phyloP scores from a whole-genome alignment of 2,113 vertebrate species.

The Coracopsis vasa region DNA sequence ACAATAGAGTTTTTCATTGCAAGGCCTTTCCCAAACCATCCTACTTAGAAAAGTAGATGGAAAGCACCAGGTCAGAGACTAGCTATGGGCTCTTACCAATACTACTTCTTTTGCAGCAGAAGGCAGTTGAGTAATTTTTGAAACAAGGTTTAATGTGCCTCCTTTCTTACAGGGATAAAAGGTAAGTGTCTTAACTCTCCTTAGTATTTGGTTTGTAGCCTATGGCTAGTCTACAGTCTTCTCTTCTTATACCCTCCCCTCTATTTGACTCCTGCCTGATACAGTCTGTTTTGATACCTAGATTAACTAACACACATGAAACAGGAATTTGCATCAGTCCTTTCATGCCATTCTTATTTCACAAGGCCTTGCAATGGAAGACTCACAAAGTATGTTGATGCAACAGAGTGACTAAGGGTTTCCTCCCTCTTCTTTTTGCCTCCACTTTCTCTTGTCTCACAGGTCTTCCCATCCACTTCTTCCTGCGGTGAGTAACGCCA shows the following conservation, averaged over 20 bases:
- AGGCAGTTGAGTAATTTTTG: conserved; percentile 49
- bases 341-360: background rate
- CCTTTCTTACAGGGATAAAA: conserved; percentile 42
- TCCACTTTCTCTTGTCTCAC: conserved; percentile 70
- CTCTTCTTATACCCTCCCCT: conserved; percentile 13
- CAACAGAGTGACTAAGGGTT: conserved; percentile 86
- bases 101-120: conserved; percentile 69
- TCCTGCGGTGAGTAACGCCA: conserved; percentile 78
- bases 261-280: conserved; percentile 30
- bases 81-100: conserved; percentile 79
- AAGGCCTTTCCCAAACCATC: conserved; percentile 76
- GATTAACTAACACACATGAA: background rate
- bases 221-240: conserved; percentile 70
- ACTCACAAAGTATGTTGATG: conserved; percentile 74
- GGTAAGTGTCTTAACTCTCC: conserved; percentile 56
- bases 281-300: background rate
- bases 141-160: background rate
- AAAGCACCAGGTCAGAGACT: conserved; percentile 75
- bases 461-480: conserved; percentile 72
- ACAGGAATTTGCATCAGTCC: background rate
- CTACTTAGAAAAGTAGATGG: conserved; percentile 71
- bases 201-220: conserved; percentile 74
- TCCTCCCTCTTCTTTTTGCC: conserved; percentile 80
- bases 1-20: conserved; percentile 83
- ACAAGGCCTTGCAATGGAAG: conserved; percentile 87